Evolutionary conservation across 2,113 vertebrate species (phyloP).

Genomic region (crab-eating macaque (Macaca fascicularis)): DNA sequence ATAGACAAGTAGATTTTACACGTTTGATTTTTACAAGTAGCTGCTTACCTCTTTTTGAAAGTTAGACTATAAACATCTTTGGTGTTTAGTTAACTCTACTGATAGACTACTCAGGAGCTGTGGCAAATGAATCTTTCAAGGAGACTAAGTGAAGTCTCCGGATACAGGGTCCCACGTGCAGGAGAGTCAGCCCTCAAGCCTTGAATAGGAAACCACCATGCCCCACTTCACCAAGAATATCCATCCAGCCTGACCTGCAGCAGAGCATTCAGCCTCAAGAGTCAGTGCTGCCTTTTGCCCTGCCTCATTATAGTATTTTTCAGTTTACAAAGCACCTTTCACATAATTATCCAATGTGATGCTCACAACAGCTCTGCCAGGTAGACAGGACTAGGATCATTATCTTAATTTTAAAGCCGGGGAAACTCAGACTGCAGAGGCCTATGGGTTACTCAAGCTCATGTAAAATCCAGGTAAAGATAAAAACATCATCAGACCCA

Average conservation of each 20-base stretch:
- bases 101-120: neutral
- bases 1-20: neutral
- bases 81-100: neutral
- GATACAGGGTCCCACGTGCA: accelerated
- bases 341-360: neutral
- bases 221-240: too few relatives aligned
- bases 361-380: neutral
- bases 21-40: neutral
- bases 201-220: neutral
- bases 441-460: neutral
- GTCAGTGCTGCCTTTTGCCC: neutral
- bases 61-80: neutral
- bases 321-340: neutral
- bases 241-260: neutral
- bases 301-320: neutral
- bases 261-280: neutral
- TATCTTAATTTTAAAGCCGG: neutral
- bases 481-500: neutral
- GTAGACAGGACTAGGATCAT: neutral
- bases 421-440: too few relatives aligned
- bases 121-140: neutral
- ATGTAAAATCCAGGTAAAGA: neutral
- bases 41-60: neutral
- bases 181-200: neutral
- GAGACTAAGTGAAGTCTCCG: too few relatives aligned